These are phyloP conservation scores for Euclidia mi DNA, from an alignment of 2,888 invertebrate species.

Conservation along the genomic window DNA sequence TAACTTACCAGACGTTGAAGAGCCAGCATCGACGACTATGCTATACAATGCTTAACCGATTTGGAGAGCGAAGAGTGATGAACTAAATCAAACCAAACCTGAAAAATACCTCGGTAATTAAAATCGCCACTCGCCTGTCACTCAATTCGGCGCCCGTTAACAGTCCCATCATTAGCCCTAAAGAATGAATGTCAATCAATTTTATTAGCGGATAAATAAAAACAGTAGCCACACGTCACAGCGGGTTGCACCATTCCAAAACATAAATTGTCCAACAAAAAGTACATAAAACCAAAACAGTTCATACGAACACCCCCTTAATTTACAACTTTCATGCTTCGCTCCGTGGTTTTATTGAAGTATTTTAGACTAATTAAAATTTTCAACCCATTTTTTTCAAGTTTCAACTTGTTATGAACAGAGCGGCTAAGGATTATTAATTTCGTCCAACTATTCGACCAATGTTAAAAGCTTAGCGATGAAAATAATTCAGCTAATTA, in stretches of 20 bases:
- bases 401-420: slow-evolving; percentile 52
- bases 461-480: slow-evolving; percentile 53
- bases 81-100: too few species aligned
- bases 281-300: slow-evolving; percentile 38
- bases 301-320: slow-evolving; percentile 53
- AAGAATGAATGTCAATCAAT: slow-evolving; percentile 83
- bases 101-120: too few species aligned
- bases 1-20: too few species aligned
- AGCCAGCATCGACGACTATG: too few species aligned
- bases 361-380: slow-evolving; percentile 86
- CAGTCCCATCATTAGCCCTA: slow-evolving; percentile 64
- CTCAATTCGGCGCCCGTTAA: slow-evolving; percentile 36
- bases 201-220: slow-evolving; percentile 85
- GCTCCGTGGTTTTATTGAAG: slow-evolving; percentile 79
- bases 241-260: slow-evolving; percentile 62
- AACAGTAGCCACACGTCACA: slow-evolving; percentile 76
- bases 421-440: slow-evolving; percentile 66
- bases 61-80: too few species aligned
- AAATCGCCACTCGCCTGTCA: slow-evolving; percentile 48
- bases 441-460: slow-evolving; percentile 71
- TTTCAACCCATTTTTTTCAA: slow-evolving; percentile 58
- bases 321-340: slow-evolving; percentile 77
- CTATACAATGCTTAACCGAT: too few species aligned
- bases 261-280: slow-evolving; percentile 77
- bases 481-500: slow-evolving; percentile 45